Evolutionary conservation across 1,140 invertebrate genomes (phyloP).

Genomic region (Brachionus rubens): DNA sequence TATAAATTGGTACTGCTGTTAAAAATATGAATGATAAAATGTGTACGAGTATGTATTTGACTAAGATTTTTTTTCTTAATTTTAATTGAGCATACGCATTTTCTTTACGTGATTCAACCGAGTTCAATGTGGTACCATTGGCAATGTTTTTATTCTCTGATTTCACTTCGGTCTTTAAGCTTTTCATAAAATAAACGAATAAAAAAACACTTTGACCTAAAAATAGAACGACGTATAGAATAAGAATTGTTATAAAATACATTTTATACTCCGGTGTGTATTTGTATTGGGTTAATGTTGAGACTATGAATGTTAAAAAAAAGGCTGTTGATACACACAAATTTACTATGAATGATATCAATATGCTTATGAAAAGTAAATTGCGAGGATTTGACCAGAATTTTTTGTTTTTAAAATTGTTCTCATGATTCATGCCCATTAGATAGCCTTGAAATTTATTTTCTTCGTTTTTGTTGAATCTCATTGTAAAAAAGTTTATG

Average conservation of each 20-base stretch:
- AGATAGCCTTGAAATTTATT: background rate
- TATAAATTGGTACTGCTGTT: background rate
- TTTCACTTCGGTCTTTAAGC: background rate
- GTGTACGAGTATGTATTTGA: background rate
- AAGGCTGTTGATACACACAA: constrained; percentile 3
- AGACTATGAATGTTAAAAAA: background rate
- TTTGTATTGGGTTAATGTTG: background rate
- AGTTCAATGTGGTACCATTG: too few relatives aligned
- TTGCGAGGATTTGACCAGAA: background rate
- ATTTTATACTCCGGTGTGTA: background rate
- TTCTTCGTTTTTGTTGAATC: background rate
- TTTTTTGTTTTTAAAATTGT: background rate
- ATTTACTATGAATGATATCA: background rate
- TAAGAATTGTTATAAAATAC: background rate
- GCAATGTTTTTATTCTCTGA: background rate
- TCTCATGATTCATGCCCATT: background rate
- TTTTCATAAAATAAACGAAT: background rate
- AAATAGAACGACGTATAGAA: background rate
- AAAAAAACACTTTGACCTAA: background rate
- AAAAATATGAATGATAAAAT: background rate
- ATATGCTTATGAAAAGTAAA: background rate
- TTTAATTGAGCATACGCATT: background rate
- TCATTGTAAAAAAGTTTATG: constrained; percentile 6
- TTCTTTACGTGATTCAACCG: background rate
- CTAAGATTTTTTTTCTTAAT: background rate